Evolutionary conservation across 2,113 vertebrate species (phyloP), one percentile per base, ranked within the genome.

Genomic region (Onychorhynchus coronatus): DNA sequence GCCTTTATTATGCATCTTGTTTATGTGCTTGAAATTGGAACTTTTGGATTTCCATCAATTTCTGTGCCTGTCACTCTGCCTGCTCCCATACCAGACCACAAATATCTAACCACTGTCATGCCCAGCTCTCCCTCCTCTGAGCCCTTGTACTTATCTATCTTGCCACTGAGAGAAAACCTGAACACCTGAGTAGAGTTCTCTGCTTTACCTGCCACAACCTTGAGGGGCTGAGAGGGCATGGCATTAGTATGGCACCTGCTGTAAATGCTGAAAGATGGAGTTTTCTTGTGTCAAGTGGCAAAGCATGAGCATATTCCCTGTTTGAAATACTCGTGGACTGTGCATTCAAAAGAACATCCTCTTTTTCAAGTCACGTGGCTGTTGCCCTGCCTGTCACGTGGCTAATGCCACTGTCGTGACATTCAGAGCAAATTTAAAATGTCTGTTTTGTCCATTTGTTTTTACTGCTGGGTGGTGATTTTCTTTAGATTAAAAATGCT

Each of bases 401-500:
- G 56, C 22, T 35, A 16, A 17, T 37, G n/a, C 35, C 35, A 27
- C n/a, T 84, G 65, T 47, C 63, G 24, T 56, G 58, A 16, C 28
- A 35, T 73, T 89, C 31, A 50, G 72, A 92, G 46, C 46, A 86
- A 68, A 70, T 59, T 44, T 25, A n/a, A 86, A 86, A 62, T 71
- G 37, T 46, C 46, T 49, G 8, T 2, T 62, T 84, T 73, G 10
- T 73, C 67, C 39, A 17, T 76, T 75, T 89, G 24, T 55, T 92
- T 91, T 77, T 81, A 53, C 55, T 63, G 39, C 61, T 55, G 41
- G 66, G 65, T 33, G 90, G 19, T 35, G 39, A 15, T 71, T 87
- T 91, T 81, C 56, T 89, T 81, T 31, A 39, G 42, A 47, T 87
- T 87, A 87, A 74, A 94, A 91, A 71, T 58, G 23, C 42, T 94